These are phyloP conservation scores for Drosophila pectinifera DNA, from an alignment of 1,140 invertebrate species.

Conservation along the genomic window DNA sequence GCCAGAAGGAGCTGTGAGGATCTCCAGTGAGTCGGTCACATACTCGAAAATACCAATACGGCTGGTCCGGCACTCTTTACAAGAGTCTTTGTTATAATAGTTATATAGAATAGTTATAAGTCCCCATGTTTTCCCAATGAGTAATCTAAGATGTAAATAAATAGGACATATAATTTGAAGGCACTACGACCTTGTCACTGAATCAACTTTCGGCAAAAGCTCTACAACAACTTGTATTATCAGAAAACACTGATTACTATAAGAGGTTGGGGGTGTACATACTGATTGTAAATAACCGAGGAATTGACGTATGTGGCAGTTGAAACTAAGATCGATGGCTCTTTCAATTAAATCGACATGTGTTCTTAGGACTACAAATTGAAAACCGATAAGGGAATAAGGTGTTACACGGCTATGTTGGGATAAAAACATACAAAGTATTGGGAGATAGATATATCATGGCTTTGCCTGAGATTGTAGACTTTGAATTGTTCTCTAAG, in stretches of 20 bases:
- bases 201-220: background rate
- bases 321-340: conserved; percentile 33
- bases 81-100: conserved; percentile 6
- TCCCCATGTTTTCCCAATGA: conserved; percentile 16
- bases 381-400: conserved; percentile 9
- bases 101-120: conserved; percentile 3
- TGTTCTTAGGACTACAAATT: conserved; percentile 12
- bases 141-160: conserved; percentile 28
- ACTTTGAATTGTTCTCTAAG: conserved; percentile 10
- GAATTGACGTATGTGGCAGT: conserved; percentile 23
- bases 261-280: conserved; percentile 8
- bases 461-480: background rate
- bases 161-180: background rate
- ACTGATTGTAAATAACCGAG: conserved; percentile 23
- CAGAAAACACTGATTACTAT: conserved; percentile 18
- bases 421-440: conserved; percentile 9
- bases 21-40: no score
- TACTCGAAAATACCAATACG: conserved; percentile 26
- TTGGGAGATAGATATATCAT: background rate
- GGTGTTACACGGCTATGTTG: background rate
- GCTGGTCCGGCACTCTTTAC: conserved; percentile 35
- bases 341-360: conserved; percentile 38
- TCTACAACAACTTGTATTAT: conserved; percentile 6
- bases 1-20: background rate
- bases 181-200: conserved; percentile 8